Base-by-base conservation (phyloP, 2,797 vertebrate genomes). In the Euphonia xanthogaster region DNA sequence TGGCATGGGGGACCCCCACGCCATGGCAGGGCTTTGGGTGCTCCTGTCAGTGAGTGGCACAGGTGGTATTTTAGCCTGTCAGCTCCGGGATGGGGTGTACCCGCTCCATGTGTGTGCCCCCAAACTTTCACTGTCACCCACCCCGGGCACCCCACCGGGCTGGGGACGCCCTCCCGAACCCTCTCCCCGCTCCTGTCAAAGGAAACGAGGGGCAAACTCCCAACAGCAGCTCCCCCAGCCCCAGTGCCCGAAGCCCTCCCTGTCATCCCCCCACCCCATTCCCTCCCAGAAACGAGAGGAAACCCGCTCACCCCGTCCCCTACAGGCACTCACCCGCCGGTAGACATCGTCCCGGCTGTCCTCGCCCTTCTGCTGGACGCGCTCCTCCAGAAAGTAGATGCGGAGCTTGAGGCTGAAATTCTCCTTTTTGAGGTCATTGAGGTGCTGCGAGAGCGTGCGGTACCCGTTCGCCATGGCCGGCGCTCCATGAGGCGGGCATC, bases 321-420 rank as follows among this genome's bases (percentile, higher is more conserved):
- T 23, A 2, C 1, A 4, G 28, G 6, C 10, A 97, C 99, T 99
- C 97, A 99, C 99, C 98, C 98, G 97, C 94, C 80, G 98, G 98
- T 99, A 98, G 94, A 99, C 96, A 61, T 98, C 98, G 4, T 99
- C 98, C 37, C 33, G 97, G 97, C 98, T 98, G 96, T 98, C 98
- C 96, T 99, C 98, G 68, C 98, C 98, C 97, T 99, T 99, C 98
- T 99, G 98, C 94, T 99, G 99, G 98, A 99, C 98, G 58, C 98
- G 98, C 97, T 99, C 99, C 97, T 99, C 99, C 98, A 99, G 98
- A 97, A 99, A 99, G 97, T 99, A 99, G 98, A 99, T 99, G 97
- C 99, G 97, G 70, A 99, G 98, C 97, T 99, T 99, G 96, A 99
- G 98, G 98, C 99, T 99, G 98, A 99, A 99, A 98, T 99, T 99